Evolutionary conservation across 1,140 invertebrate species (phyloP).

Genomic region (Musca vetustissima): DNA sequence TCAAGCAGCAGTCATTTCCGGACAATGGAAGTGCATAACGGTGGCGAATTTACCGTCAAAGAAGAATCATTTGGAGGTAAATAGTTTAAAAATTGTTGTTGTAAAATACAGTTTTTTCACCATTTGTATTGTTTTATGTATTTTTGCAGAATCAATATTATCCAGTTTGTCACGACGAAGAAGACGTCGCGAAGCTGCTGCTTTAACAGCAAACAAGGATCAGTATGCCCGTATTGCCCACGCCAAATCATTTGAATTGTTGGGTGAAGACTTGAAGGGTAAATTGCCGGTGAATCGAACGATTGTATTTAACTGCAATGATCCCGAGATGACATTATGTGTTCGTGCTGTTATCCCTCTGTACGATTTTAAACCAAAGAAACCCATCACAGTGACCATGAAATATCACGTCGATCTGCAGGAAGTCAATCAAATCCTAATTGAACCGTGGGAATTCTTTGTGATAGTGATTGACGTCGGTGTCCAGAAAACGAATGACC

Average conservation of each 20-base stretch:
- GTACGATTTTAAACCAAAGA: slow-evolving; percentile 45
- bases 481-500: slow-evolving; percentile 39
- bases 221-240: slow-evolving; percentile 49
- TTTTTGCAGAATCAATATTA: slow-evolving; percentile 32
- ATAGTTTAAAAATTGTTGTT: neutral
- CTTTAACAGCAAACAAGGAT: slow-evolving; percentile 43
- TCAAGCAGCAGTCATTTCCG: slow-evolving; percentile 21
- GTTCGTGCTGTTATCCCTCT: slow-evolving; percentile 45
- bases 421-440: slow-evolving; percentile 47
- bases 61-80: slow-evolving; percentile 12
- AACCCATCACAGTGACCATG: slow-evolving; percentile 43
- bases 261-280: slow-evolving; percentile 47
- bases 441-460: slow-evolving; percentile 53
- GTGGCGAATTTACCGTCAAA: no score
- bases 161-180: slow-evolving; percentile 23
- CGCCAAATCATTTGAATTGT: slow-evolving; percentile 41
- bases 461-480: slow-evolving; percentile 41
- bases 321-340: slow-evolving; percentile 45
- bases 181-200: slow-evolving; percentile 37
- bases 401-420: slow-evolving; percentile 47
- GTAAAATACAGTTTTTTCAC: neutral
- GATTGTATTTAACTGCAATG: slow-evolving; percentile 51
- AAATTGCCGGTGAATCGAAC: slow-evolving; percentile 51
- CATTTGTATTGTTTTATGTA: neutral
- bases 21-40: no score